These are phyloP conservation scores for Chaetoderma sp. DNA, from an alignment of 2,888 invertebrate genomes.

Conservation along the genomic window DNA sequence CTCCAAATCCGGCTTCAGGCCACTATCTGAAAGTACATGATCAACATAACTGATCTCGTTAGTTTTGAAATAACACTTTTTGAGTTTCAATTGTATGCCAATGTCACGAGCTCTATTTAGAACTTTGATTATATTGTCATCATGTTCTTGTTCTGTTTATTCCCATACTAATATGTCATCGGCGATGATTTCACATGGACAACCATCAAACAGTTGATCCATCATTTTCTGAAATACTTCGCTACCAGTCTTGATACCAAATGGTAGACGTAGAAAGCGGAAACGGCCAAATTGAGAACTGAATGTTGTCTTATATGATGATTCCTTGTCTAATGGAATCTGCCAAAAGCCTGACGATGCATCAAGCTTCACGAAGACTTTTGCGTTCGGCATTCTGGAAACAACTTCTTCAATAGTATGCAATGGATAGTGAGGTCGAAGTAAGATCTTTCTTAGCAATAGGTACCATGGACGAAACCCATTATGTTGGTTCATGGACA, in stretches of 20 bases:
- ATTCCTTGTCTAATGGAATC: constrained; percentile 11
- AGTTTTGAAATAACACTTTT: constrained; percentile 2
- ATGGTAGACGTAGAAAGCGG: background rate
- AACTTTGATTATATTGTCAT: background rate
- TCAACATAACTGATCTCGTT: constrained; percentile 29
- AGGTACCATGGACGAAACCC: too few relatives aligned
- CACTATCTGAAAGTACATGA: constrained; percentile 11
- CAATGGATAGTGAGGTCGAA: too few relatives aligned
- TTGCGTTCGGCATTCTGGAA: constrained; percentile 20
- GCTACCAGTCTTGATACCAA: constrained; percentile 2
- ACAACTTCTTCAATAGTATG: constrained; percentile 28
- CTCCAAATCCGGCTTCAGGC: constrained; percentile 30
- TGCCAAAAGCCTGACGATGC: constrained; percentile 32
- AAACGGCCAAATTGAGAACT: constrained; percentile 11
- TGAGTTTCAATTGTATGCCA: constrained; percentile 9
- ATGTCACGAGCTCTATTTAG: constrained; percentile 1
- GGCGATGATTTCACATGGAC: constrained; percentile 3
- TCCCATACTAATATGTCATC: constrained; percentile 14
- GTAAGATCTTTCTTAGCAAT: too few relatives aligned
- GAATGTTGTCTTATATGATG: constrained; percentile 14
- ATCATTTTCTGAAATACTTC: constrained; percentile 12
- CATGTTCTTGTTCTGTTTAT: background rate
- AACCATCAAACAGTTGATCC: constrained; percentile 12
- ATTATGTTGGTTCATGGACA: too few relatives aligned
- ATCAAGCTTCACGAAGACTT: constrained; percentile 26